Percentiles rank a stretch among this genome's conserved stretches.
Conservation (phyloP, 2,113 vertebrate genomes). For the Cromileptes altivelis region DNA sequence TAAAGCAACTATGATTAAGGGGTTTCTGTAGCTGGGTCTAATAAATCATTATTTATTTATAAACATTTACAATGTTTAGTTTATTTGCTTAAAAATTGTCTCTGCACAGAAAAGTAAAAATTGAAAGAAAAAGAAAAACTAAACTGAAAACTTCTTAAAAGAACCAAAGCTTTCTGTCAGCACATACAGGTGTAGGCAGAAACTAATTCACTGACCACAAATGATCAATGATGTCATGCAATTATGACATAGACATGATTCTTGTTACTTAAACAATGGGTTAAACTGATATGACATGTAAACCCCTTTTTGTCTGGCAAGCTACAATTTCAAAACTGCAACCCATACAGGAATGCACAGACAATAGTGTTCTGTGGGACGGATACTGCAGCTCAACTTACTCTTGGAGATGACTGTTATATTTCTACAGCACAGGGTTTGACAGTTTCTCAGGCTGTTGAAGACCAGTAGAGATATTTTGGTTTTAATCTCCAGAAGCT, state of each 20-base stretch:
- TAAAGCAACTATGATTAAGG: conserved; percentile 26
- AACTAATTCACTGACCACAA: too few relatives aligned
- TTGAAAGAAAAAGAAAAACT: not conserved
- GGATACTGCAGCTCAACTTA: not conserved
- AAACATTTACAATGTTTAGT: not conserved
- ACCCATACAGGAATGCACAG: not conserved
- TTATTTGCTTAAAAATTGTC: conserved; percentile 3
- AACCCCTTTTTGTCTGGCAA: not conserved
- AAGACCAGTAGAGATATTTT: not conserved
- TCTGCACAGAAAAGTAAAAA: not conserved
- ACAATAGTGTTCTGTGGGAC: not conserved
- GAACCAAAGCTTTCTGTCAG: not conserved
- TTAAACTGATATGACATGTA: not conserved
- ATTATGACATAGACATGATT: not conserved
- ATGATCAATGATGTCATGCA: not conserved
- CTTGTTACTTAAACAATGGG: not conserved
- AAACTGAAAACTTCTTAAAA: not conserved
- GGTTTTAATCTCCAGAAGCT: not conserved
- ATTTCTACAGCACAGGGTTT: not conserved
- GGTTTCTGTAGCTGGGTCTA: not conserved
- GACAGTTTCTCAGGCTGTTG: not conserved
- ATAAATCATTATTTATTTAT: conserved; percentile 19
- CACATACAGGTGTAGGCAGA: not conserved
- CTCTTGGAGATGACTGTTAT: not conserved
- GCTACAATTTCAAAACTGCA: conserved; percentile 5